Base-by-base conservation (phyloP, 2,888 invertebrate genomes). In the Epistrophe grossulariae region DNA sequence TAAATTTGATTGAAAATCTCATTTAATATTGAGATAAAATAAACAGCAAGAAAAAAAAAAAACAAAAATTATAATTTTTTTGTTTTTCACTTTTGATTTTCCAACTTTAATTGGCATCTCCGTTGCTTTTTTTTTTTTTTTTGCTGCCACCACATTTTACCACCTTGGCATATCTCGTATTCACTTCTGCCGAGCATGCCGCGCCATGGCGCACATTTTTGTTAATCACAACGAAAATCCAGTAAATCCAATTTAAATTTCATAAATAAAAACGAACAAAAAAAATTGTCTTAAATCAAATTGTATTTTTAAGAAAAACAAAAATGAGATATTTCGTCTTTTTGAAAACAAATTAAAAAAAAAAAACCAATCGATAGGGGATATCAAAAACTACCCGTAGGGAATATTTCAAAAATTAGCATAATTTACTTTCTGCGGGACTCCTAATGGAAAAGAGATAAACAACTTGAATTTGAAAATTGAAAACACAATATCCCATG, bases 211-310 rank as follows among this genome's bases (percentile, higher is more conserved):
- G 59, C 17, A 59, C 59, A 31, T 35, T 50, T 50, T 19, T 17
- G 50, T 50, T 50, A 48, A 71, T 71, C 74, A 59, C 45, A 60
- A 38, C 40, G 50, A 48, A 45, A 84, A 79, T 66, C 60, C 66
- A 76, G 52, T 71, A 76, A 66, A 76, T 76, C 43, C 59, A 64
- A 84, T 84, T 76, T 57, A 59, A 79, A 79, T 71, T 76, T 71
- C 45, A 62, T 79, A 71, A 79, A 84, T 50, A 57, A 64, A 70
- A 50, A 17, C 17, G 38, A 59, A 17, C 17, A 28, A 60, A 28
- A 45, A 50, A 72, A 76, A 73, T 68, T 52, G 19, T 52, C 57
- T 57, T 55, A 55, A 45, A 11, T 59, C 40, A 31, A 68, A 43
- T 59, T 68, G 57, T 79, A 73, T 59, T 68, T 66, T 2, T 10